Percentiles rank a stretch among this genome's conserved stretches.
Evolutionary conservation across 1,140 invertebrate species (phyloP).

Genomic region (Ceratosolen solmsi): DNA sequence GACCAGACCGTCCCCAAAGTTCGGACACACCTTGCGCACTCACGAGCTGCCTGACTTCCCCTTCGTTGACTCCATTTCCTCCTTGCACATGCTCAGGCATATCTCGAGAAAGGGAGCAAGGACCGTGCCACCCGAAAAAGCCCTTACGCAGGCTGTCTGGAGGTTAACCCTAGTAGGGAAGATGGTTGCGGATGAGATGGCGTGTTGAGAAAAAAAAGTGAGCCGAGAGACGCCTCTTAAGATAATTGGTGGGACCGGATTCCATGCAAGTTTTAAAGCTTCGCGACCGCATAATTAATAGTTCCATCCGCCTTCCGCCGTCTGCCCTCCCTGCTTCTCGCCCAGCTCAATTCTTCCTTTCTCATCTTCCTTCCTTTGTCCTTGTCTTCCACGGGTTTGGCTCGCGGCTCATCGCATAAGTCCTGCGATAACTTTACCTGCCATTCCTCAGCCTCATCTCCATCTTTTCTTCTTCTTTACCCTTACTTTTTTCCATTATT

Average conservation of each 20-base stretch:
- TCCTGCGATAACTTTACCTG: background rate
- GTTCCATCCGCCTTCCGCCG: slow-evolving; percentile 48
- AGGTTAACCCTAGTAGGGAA: background rate
- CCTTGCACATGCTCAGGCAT: background rate
- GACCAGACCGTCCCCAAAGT: background rate
- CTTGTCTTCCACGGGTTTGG: background rate
- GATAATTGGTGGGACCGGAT: slow-evolving; percentile 70
- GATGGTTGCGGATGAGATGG: background rate
- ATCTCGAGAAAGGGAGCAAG: background rate
- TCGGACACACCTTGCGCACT: background rate
- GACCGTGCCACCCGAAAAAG: background rate
- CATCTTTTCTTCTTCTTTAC: background rate
- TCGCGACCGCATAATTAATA: slow-evolving; percentile 67
- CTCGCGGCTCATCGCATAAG: background rate
- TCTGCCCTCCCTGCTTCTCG: background rate
- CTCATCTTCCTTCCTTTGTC: slow-evolving; percentile 4
- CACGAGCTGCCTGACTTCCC: background rate
- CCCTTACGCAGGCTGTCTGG: background rate
- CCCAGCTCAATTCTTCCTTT: background rate
- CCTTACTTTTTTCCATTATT: background rate
- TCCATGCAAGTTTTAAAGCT: slow-evolving; percentile 60
- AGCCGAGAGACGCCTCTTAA: slow-evolving; percentile 39
- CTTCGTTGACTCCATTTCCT: background rate
- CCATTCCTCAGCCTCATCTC: background rate
- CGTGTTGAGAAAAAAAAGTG: slow-evolving; percentile 23